These are phyloP conservation scores for Porites lobata DNA, from an alignment of 92 coral and sea anemone genomes.

Conservation along the genomic window DNA sequence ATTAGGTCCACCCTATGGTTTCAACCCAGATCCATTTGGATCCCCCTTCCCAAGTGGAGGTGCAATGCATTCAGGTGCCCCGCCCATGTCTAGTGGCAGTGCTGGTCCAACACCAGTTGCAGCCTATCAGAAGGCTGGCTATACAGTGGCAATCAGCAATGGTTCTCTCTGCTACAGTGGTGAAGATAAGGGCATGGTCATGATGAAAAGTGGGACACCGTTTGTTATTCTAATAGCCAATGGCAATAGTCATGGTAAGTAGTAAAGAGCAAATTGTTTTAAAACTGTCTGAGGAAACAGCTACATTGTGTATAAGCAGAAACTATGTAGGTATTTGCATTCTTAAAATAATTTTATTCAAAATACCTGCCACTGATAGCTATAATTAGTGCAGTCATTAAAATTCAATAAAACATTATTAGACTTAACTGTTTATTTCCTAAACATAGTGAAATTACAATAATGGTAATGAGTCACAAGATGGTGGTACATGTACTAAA, in stretches of 20 bases:
- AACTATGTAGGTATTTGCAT: too few species aligned
- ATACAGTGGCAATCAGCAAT: conserved; percentile 20
- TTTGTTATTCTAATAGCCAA: conserved; percentile 22
- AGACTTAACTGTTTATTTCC: too few species aligned
- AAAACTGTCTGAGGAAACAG: too few species aligned
- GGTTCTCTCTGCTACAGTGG: background rate
- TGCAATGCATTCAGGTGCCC: background rate
- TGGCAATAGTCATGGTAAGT: conserved; percentile 27
- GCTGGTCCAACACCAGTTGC: background rate
- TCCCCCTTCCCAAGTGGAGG: background rate
- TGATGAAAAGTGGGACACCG: conserved; percentile 39
- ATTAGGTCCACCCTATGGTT: background rate
- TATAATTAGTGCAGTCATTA: too few species aligned
- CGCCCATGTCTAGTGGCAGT: background rate
- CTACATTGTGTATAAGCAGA: too few species aligned
- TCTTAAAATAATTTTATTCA: too few species aligned
- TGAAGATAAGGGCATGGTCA: background rate
- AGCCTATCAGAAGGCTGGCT: conserved; percentile 16
- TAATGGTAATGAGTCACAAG: too few species aligned
- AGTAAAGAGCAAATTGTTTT: background rate
- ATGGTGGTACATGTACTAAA: too few species aligned
- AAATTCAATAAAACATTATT: too few species aligned
- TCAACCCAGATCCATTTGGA: background rate
- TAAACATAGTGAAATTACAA: too few species aligned
- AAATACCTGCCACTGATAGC: too few species aligned